phyloP scores from a whole-genome alignment of 2,113 vertebrate species.

The Chaetodon auriga region DNA sequence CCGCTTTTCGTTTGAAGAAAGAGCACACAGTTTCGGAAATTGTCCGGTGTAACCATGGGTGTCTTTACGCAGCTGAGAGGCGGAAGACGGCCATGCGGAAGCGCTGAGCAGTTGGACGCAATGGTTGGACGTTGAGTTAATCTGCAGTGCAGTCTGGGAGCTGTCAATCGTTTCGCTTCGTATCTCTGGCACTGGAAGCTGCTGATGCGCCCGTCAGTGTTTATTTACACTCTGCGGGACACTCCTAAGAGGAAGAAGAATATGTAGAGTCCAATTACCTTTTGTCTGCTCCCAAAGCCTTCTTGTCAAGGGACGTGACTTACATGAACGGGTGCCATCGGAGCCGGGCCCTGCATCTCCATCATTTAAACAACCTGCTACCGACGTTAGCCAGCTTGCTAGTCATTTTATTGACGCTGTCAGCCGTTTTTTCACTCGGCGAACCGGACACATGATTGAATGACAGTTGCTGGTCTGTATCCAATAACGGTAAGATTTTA shows the following conservation, averaged over 20 bases:
- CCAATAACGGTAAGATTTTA: slow-evolving; percentile 64
- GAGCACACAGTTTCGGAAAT: rapidly evolving
- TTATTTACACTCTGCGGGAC: slow-evolving; percentile 33
- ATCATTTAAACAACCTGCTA: slow-evolving; percentile 60
- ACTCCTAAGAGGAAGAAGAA: slow-evolving; percentile 1
- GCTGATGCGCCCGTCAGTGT: slow-evolving; percentile 29
- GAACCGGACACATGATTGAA: slow-evolving; percentile 45
- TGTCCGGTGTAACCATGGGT: rapidly evolving
- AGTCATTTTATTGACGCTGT: slow-evolving; percentile 33
- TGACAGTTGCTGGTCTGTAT: slow-evolving; percentile 43
- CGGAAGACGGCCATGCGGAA: slow-evolving; percentile 70
- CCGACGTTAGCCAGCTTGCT: slow-evolving; percentile 50
- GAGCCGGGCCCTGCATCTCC: slow-evolving; percentile 64
- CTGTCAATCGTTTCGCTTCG: slow-evolving; percentile 74
- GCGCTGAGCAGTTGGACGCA: slow-evolving; percentile 24
- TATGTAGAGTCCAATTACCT: slow-evolving; percentile 48
- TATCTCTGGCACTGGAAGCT: slow-evolving; percentile 39
- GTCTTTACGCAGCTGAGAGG: slow-evolving; percentile 11
- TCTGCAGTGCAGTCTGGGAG: slow-evolving; percentile 82
- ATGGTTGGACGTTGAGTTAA: slow-evolving; percentile 44
- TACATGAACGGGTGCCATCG: slow-evolving; percentile 34
- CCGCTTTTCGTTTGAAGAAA: slow-evolving; percentile 39
- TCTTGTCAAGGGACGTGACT: slow-evolving; percentile 2
- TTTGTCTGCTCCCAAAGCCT: background rate
- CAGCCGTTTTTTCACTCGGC: slow-evolving; percentile 42